Evolutionary conservation across 1,140 invertebrate species (phyloP).

Genomic region (Drosophila asahinai): DNA sequence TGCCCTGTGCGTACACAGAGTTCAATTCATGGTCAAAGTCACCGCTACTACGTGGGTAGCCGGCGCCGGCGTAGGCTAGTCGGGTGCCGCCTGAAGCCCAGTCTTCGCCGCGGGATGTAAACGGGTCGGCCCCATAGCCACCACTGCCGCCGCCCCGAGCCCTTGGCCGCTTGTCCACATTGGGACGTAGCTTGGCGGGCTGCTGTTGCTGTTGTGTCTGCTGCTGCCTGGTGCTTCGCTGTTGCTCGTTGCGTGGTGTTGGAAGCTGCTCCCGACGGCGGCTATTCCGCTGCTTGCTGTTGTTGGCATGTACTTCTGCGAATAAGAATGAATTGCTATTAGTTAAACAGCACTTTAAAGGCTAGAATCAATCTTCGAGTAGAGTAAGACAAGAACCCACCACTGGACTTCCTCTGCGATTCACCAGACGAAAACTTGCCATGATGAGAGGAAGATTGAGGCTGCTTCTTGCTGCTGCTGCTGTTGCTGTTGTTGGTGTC

Average conservation of each 20-base stretch:
- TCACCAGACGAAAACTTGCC: slow-evolving; percentile 70
- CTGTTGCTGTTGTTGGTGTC: slow-evolving; percentile 64
- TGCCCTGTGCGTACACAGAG: slow-evolving; percentile 92
- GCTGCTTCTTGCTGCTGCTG: slow-evolving; percentile 69
- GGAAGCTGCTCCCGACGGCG: slow-evolving; percentile 75
- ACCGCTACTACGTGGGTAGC: slow-evolving; percentile 71
- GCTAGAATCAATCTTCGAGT: background rate
- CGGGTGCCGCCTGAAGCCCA: slow-evolving; percentile 67
- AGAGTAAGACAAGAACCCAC: slow-evolving; percentile 34
- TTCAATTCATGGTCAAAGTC: slow-evolving; percentile 90
- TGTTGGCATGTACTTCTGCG: slow-evolving; percentile 73
- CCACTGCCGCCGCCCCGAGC: slow-evolving; percentile 45
- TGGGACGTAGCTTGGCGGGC: slow-evolving; percentile 65
- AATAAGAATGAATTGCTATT: background rate
- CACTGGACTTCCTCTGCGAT: slow-evolving; percentile 72
- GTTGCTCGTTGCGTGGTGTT: slow-evolving; percentile 69
- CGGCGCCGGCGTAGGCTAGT: slow-evolving; percentile 49
- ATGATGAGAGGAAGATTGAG: slow-evolving; percentile 66
- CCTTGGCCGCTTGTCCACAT: slow-evolving; percentile 83
- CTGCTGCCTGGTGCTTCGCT: slow-evolving; percentile 31
- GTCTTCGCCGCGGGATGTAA: slow-evolving; percentile 48
- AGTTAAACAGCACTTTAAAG: background rate
- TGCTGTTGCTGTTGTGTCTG: slow-evolving; percentile 61
- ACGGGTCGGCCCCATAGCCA: slow-evolving; percentile 25
- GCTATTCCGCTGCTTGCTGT: slow-evolving; percentile 62